These are phyloP conservation scores for Heliopora coerulea DNA, from an alignment of 92 coral and sea anemone genomes.

Conservation along the genomic window DNA sequence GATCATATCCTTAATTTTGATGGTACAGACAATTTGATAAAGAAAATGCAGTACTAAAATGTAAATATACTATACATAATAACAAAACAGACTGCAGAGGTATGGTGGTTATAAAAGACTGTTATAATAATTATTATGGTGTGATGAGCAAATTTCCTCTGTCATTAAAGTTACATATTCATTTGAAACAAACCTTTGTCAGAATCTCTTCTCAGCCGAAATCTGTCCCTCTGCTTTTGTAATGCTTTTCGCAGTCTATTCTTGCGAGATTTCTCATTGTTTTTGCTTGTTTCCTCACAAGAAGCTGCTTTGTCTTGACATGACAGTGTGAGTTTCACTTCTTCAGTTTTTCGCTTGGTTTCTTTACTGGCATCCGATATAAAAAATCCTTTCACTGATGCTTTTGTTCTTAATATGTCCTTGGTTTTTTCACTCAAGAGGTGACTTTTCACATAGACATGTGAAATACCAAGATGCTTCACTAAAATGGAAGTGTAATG, in stretches of 20 bases:
- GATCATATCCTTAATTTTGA: no score
- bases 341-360: conserved; percentile 73
- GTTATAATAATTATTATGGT: no score
- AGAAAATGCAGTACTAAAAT: no score
- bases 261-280: conserved; percentile 41
- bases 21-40: no score
- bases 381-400: conserved; percentile 6
- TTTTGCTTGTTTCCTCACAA: conserved; percentile 30
- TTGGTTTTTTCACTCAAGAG: conserved; percentile 48
- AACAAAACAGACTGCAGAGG: no score
- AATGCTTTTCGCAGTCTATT: conserved; percentile 62
- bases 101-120: no score
- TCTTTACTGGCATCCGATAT: conserved; percentile 69
- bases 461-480: conserved; percentile 73
- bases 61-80: no score
- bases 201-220: conserved; percentile 54
- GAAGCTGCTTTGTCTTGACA: conserved; percentile 47
- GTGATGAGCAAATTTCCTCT: no score
- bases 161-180: no score
- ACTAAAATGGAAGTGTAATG: background rate
- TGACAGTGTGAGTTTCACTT: conserved; percentile 53
- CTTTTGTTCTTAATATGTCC: conserved; percentile 25
- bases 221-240: conserved; percentile 63
- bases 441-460: conserved; percentile 77
- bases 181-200: conserved; percentile 73